phyloP scores from a whole-genome alignment of 2,113 vertebrate species.

The Stercorarius parasiticus region DNA sequence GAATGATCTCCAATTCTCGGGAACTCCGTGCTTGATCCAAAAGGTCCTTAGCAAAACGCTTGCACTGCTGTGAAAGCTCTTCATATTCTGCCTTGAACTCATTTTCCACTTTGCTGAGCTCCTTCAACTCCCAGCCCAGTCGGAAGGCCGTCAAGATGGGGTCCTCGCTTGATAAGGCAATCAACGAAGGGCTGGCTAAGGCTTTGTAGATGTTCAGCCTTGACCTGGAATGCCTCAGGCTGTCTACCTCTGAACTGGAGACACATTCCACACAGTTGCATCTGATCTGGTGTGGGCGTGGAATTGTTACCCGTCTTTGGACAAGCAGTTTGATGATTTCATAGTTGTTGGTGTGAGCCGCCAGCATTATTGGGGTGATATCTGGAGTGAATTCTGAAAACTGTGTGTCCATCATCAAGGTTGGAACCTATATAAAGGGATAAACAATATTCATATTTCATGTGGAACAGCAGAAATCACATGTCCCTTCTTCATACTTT shows the following conservation, averaged over 20 bases:
- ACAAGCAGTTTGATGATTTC: slow-evolving; percentile 98
- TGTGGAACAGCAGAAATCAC: background rate
- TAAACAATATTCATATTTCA: background rate
- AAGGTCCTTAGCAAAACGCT: slow-evolving; percentile 95
- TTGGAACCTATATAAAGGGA: slow-evolving; percentile 82
- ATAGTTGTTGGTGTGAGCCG: slow-evolving; percentile 98
- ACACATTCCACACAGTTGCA: slow-evolving; percentile 98
- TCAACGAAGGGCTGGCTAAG: slow-evolving; percentile 93
- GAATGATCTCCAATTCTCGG: slow-evolving; percentile 93
- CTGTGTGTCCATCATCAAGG: slow-evolving; percentile 94
- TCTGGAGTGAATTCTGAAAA: slow-evolving; percentile 98
- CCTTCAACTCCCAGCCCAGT: slow-evolving; percentile 97
- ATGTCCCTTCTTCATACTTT: background rate
- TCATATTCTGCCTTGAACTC: slow-evolving; percentile 99
- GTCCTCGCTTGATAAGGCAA: slow-evolving; percentile 92
- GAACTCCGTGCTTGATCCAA: slow-evolving; percentile 96
- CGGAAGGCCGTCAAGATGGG: slow-evolving; percentile 92
- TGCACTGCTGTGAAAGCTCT: slow-evolving; percentile 97
- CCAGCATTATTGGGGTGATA: slow-evolving; percentile 98
- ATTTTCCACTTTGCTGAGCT: slow-evolving; percentile 98
- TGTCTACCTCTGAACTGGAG: slow-evolving; percentile 96
- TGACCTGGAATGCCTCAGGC: slow-evolving; percentile 92
- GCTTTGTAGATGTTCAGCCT: slow-evolving; percentile 97
- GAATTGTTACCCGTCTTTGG: slow-evolving; percentile 91
- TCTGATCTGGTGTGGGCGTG: slow-evolving; percentile 94